Evolutionary conservation across 2,113 vertebrate genomes (phyloP).

Genomic region (Cygnus buccinator): DNA sequence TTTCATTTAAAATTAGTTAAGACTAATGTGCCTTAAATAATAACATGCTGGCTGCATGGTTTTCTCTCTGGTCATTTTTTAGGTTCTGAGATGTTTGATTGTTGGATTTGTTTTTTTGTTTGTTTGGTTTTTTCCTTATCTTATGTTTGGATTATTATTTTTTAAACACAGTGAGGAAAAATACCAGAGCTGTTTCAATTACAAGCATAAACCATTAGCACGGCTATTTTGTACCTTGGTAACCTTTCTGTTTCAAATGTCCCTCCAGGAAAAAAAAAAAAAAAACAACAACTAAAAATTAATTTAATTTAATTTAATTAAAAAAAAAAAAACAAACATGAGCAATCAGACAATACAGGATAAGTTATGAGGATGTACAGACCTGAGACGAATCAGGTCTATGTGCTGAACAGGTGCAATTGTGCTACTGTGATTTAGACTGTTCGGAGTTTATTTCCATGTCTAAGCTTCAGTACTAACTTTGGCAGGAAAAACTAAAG

Average conservation of each 20-base stretch:
- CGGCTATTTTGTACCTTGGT: background rate
- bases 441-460: background rate
- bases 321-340: background rate
- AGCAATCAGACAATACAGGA: background rate
- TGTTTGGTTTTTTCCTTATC: background rate
- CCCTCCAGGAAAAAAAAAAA: background rate
- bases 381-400: background rate
- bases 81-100: background rate
- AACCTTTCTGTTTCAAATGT: background rate
- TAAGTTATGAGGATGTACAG: background rate
- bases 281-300: background rate
- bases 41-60: background rate
- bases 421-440: background rate
- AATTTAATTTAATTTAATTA: background rate
- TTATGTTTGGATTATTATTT: background rate
- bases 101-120: background rate
- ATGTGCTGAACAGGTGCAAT: background rate
- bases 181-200: background rate
- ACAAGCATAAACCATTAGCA: background rate
- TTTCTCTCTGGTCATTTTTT: background rate
- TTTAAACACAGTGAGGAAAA: background rate
- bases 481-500: background rate
- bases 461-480: background rate
- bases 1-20: background rate
- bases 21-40: background rate